phyloP scores from a whole-genome alignment of 2,113 vertebrate genomes.

The Nerophis lumbriciformis region DNA sequence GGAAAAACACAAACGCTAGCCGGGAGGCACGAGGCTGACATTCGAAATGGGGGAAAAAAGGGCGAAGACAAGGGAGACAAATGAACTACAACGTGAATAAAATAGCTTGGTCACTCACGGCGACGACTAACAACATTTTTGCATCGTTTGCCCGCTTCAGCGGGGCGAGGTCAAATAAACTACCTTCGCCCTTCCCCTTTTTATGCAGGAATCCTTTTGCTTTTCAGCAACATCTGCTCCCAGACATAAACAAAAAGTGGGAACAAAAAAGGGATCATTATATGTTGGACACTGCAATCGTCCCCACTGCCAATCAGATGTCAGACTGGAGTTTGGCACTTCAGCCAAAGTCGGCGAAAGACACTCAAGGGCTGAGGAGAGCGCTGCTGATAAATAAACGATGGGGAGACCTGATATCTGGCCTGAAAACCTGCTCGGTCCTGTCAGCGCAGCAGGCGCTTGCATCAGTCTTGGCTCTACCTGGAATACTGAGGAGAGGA shows the following conservation, averaged over 20 bases:
- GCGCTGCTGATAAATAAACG: constrained; percentile 32
- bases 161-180: too few species aligned
- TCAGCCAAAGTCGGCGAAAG: constrained; percentile 26
- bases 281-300: neutral
- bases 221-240: too few species aligned
- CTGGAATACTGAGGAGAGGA: constrained; percentile 19
- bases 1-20: constrained; percentile 60
- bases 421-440: constrained; percentile 40
- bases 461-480: constrained; percentile 40
- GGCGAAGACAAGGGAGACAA: constrained; percentile 17
- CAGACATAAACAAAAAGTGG: too few species aligned
- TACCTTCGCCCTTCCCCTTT: too few species aligned
- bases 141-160: too few species aligned
- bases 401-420: constrained; percentile 32
- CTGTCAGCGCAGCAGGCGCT: constrained; percentile 29
- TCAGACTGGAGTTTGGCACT: constrained; percentile 8
- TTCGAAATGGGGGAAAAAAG: constrained; percentile 40
- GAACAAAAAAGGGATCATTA: too few species aligned
- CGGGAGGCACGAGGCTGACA: constrained; percentile 51
- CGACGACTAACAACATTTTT: neutral
- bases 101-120: constrained; percentile 20
- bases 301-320: neutral
- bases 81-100: constrained; percentile 16
- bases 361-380: constrained; percentile 28
- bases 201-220: too few species aligned